Base-by-base conservation (phyloP, 2,888 invertebrate species). In the Mantis religiosa region DNA sequence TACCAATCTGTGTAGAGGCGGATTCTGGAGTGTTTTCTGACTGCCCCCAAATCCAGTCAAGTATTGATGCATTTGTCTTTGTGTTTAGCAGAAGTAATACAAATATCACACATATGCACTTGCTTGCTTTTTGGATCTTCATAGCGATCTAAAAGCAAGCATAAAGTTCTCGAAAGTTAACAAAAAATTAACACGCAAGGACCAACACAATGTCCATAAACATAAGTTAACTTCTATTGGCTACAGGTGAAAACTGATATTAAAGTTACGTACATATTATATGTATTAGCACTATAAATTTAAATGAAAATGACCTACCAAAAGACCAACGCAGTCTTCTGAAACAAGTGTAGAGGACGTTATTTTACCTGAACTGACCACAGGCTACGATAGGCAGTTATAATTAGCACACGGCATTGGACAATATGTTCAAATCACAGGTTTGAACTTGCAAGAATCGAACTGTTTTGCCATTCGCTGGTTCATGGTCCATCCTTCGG, bases 1-100 rank as follows among this genome's bases (percentile, higher is more conserved):
- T 54, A 27, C 85, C 88, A 82, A 28, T 27, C 28, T 82, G n/a
- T 20, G 54, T 15, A 14, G 82, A n/a, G 71, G 6, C 82, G 12
- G 83, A 28, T 27, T 87, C 27, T 15, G 9, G 30, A 84, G 25
- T 20, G 27, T 28, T 34, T 25, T 87, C 81, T 9, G 28, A 14
- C 14, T 28, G 27, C 9, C 87, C 83, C 89, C 89, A 89, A 71
- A 89, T 15, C 89, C 89, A 89, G 27, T 88, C 88, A 47, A 89
- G 82, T n/a, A 89, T 7, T 8, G 88, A 88, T 4, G 88, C n/a
- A 84, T 88, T 28, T 25, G 47, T 54, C 6, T 6, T 28, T 15
- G 34, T 82, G 15, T 27, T n/a, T 87, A 87, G 34, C 41, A 87
- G 41, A 12, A 82, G 0, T 2, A 87, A 41, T 14, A 87, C 15